Evolutionary conservation across 2,113 vertebrate species (phyloP), one percentile per base, ranked within the genome.

Genomic region (Clarias batrachus): DNA sequence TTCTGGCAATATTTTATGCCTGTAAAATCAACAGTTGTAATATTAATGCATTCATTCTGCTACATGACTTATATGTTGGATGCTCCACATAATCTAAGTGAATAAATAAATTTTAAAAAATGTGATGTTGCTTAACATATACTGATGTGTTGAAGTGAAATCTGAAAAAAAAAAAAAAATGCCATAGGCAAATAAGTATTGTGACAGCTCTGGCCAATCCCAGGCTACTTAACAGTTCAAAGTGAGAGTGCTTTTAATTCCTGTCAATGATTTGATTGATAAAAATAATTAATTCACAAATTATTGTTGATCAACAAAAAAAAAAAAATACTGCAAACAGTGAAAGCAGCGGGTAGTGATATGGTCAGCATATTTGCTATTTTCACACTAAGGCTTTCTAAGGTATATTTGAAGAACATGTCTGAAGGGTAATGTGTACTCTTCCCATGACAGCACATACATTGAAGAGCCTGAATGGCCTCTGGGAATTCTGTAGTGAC

Each of bases 401-500:
- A 23, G 60, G 60, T 84, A 7, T 8, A 65, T 85, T 77, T 56
- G 74, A 56, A 66, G 37, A 27, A n/a, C 0, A 16, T 30, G 54
- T 89, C 59, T 65, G 81, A 33, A 79, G 85, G 74, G 27, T 81
- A 84, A 52, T 76, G 62, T 76, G 59, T 52, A 27, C 57, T 77
- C 57, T 68, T 74, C 77, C 63, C 59, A 81, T 80, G 17, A 83
- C 76, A 84, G 77, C 79, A 84, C 81, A 48, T 89, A 86, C 86
- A 86, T 89, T 74, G 84, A 81, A 56, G 57, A 80, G 25, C 85
- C 30, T 84, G 59, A 89, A 81, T 76, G 76, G 82, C 85, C 68
- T 23, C 14, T 60, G 68, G 85, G 82, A 89, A 87, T 78, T 54
- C 68, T 84, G 82, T 59, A 79, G 66, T 89, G 88, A 87, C 85